Conservation (phyloP, 2,797 vertebrate species). For the Pseudochirops corinnae region DNA sequence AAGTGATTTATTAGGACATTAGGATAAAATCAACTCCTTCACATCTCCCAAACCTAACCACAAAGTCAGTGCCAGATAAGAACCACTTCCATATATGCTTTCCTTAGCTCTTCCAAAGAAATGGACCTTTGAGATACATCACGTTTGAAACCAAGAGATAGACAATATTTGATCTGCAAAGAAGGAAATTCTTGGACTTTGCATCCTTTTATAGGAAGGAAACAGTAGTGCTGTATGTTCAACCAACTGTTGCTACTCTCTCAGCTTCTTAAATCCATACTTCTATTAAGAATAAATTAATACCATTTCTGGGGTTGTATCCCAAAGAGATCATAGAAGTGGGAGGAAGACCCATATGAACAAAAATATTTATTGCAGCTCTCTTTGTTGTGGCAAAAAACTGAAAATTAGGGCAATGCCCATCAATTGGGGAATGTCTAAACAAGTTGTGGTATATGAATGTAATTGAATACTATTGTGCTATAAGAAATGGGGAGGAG, state of each 20-base stretch:
- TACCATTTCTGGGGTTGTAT: background rate
- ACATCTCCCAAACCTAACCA: slow-evolving; percentile 79
- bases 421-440: too few relatives aligned
- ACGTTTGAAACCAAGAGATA: slow-evolving; percentile 12
- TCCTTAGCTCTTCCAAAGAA: slow-evolving; percentile 63
- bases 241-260: slow-evolving; percentile 85
- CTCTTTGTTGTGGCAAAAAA: too few relatives aligned
- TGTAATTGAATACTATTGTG: too few relatives aligned
- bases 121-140: slow-evolving; percentile 26
- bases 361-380: too few relatives aligned
- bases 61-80: slow-evolving; percentile 76
- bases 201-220: slow-evolving; percentile 24
- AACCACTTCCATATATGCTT: slow-evolving; percentile 78
- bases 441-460: too few relatives aligned
- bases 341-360: too few relatives aligned
- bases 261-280: background rate
- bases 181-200: slow-evolving; percentile 37
- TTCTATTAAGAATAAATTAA: slow-evolving; percentile 16
- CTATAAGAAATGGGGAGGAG: too few relatives aligned
- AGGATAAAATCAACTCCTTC: slow-evolving; percentile 85
- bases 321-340: too few relatives aligned
- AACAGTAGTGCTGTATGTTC: slow-evolving; percentile 30
- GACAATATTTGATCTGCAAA: slow-evolving; percentile 43
- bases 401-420: too few relatives aligned
- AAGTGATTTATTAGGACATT: slow-evolving; percentile 90